phyloP scores from a whole-genome alignment of 2,888 invertebrate species.

The Hesperia comma region DNA sequence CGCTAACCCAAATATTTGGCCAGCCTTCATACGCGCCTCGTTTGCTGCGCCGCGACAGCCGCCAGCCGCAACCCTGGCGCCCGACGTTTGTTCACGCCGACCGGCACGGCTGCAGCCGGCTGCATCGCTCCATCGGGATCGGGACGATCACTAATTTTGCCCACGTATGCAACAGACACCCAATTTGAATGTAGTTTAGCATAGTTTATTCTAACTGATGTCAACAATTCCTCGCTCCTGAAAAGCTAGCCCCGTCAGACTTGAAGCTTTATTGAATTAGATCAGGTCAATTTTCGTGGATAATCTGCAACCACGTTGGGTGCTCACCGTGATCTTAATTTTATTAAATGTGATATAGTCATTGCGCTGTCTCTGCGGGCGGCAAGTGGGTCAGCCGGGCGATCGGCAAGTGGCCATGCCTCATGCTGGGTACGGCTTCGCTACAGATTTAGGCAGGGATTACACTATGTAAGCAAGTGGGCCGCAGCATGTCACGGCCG shows the following conservation, averaged over 20 bases:
- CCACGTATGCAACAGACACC: background rate
- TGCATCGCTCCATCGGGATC: background rate
- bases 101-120: too few relatives aligned
- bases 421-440: conserved; percentile 17
- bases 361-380: too few relatives aligned
- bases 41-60: conserved; percentile 8
- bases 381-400: conserved; percentile 16
- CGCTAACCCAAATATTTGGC: conserved; percentile 34
- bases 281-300: too few relatives aligned
- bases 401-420: background rate
- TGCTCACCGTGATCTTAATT: too few relatives aligned
- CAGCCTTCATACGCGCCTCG: conserved; percentile 16
- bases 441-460: conserved; percentile 17
- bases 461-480: conserved; percentile 10
- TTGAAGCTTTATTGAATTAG: too few relatives aligned
- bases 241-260: too few relatives aligned
- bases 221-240: background rate
- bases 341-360: too few relatives aligned
- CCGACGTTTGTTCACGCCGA: too few relatives aligned
- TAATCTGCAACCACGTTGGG: too few relatives aligned
- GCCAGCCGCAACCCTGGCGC: too few relatives aligned
- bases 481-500: conserved; percentile 21
- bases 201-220: background rate
- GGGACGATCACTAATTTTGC: conserved; percentile 1
- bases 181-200: background rate